Percentiles rank a stretch among this genome's conserved stretches.
Evolutionary conservation across 2,888 invertebrate species (phyloP).

Genomic region (Drosophila nr. perissopoda): DNA sequence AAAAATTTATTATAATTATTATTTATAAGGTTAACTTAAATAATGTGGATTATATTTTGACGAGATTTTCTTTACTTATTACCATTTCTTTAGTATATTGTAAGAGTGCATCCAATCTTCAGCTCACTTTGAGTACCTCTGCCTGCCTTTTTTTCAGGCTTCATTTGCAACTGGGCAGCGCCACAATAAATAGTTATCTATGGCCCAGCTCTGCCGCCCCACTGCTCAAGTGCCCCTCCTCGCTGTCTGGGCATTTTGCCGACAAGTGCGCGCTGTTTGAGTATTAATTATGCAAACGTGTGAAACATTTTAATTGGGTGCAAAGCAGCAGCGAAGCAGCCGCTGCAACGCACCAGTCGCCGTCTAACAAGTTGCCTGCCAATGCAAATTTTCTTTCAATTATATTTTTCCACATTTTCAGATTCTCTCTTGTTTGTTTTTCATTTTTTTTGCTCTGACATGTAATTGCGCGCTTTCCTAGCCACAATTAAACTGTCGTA

Average conservation of each 20-base stretch:
- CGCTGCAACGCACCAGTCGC: constrained; percentile 21
- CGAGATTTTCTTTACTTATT: background rate
- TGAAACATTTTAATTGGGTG: constrained; percentile 85
- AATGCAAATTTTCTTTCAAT: constrained; percentile 77
- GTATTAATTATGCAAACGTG: constrained; percentile 85
- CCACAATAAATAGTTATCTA: constrained; percentile 11
- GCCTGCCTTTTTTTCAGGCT: constrained; percentile 37
- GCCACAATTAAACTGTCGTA: constrained; percentile 81
- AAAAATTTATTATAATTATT: background rate
- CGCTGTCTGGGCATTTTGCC: constrained; percentile 52
- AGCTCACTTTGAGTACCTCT: background rate
- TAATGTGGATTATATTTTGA: background rate
- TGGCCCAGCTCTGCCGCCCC: background rate
- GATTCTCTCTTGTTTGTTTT: constrained; percentile 12
- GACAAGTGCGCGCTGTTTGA: constrained; percentile 81
- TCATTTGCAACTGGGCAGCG: constrained; percentile 23
- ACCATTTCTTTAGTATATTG: too few species aligned
- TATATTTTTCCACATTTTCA: constrained; percentile 53
- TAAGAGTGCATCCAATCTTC: background rate
- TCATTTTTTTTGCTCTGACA: constrained; percentile 38
- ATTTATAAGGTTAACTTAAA: background rate
- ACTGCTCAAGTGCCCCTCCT: background rate
- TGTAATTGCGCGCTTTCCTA: constrained; percentile 80
- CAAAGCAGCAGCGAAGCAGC: constrained; percentile 59
- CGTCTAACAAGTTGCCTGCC: constrained; percentile 62